Base-by-base conservation (phyloP, 1,140 invertebrate genomes). In the Caenorhabditis brenneri region DNA sequence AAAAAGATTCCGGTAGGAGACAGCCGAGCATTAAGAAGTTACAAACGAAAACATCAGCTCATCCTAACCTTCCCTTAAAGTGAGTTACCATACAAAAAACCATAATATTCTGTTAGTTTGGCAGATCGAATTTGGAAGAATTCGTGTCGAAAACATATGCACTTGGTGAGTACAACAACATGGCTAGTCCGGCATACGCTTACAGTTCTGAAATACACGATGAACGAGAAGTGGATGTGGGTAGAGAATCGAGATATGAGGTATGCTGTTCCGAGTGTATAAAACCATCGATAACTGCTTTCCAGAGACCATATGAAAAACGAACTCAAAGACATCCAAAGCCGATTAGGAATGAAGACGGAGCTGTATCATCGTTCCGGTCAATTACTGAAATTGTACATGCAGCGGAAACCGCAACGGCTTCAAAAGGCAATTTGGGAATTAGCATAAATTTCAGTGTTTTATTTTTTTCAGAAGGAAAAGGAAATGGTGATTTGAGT, bases 381-480 rank as follows among this genome's bases (percentile, higher is more conserved):
- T 84, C 79, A 33, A 65, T 85, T 12, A 85, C 84, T 19, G 84
- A 85, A 48, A 85, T 85, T 36, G 84, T 84, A 27, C 84, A 85
- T 48, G 78, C 79, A 6, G 82, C 82, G 12, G 82, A 83, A 27
- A 83, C 82, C 5, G 78, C 48, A 3, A 53, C 48, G 5, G 16
- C n/a, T 22, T 31, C 48, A 2, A 31, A 65, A 49, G 82, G 33
- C 27, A 51, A 82, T 82, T 29, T n/a, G n/a, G n/a, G n/a, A n/a
- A n/a, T n/a, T n/a, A n/a, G n/a, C n/a, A n/a, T n/a, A n/a, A n/a
- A n/a, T n/a, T n/a, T n/a, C n/a, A n/a, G n/a, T n/a, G n/a, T n/a
- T n/a, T n/a, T n/a, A n/a, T n/a, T 55, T 15, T 81, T 53, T 65
- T 36, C 60, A 65, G 60, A 65, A 27, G 10, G 5, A 12, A 55